These are phyloP conservation scores for Unio delphinus DNA, from an alignment of 2,888 invertebrate species.

Conservation along the genomic window DNA sequence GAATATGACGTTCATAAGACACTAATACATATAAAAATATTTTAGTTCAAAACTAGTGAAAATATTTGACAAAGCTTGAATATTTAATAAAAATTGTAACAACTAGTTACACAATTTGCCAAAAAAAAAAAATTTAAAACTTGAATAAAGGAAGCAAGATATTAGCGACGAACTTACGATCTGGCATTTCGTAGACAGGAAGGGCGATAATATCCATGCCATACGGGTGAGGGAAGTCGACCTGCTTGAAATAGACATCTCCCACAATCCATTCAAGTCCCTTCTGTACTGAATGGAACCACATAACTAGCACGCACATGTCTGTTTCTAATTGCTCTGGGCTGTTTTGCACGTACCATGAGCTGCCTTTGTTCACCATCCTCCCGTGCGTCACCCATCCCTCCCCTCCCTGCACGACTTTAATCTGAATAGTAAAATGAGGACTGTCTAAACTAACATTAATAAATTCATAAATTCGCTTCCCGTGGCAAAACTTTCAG, in stretches of 20 bases:
- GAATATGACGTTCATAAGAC: too few relatives aligned
- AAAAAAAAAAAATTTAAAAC: too few relatives aligned
- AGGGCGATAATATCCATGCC: conserved; percentile 26
- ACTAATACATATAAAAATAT: too few relatives aligned
- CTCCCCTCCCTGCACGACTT: conserved; percentile 30
- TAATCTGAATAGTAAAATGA: conserved; percentile 8
- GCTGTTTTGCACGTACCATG: conserved; percentile 18
- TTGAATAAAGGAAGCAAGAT: too few relatives aligned
- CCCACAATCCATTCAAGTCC: conserved; percentile 41
- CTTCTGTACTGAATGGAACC: conserved; percentile 24
- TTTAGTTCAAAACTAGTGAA: too few relatives aligned
- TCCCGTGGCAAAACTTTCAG: too few relatives aligned
- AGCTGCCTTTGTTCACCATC: conserved; percentile 22
- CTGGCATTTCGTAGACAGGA: conserved; percentile 14
- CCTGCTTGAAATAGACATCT: conserved; percentile 47
- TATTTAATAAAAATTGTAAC: too few relatives aligned
- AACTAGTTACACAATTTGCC: too few relatives aligned
- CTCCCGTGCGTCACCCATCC: conserved; percentile 30
- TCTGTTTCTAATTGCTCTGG: conserved; percentile 16
- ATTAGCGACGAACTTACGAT: too few relatives aligned
- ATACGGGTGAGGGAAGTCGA: conserved; percentile 45
- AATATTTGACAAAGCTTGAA: too few relatives aligned
- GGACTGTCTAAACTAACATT: too few relatives aligned
- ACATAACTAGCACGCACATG: conserved; percentile 31
- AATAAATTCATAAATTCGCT: too few relatives aligned